Conservation (phyloP, 2,797 vertebrate genomes). For the Pseudochirops cupreus region DNA sequence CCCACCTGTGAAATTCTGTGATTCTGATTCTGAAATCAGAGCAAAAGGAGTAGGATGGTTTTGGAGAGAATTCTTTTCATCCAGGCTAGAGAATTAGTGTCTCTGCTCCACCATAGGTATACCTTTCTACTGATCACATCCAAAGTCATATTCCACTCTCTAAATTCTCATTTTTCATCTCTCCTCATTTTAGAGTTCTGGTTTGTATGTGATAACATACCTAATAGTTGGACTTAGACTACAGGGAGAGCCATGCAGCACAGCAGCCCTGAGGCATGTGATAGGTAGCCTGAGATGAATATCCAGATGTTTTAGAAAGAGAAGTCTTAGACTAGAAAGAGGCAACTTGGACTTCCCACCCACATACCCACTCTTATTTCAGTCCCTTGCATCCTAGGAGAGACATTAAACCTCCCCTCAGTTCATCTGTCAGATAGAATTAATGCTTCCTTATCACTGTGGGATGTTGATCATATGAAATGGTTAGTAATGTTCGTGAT, state of each 20-base stretch:
- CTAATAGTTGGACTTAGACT: slow-evolving; percentile 3
- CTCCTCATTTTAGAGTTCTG: not conserved
- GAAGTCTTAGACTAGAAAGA: slow-evolving; percentile 48
- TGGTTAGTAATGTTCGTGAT: slow-evolving; percentile 57
- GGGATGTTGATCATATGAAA: slow-evolving; percentile 49
- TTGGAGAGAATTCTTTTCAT: not conserved
- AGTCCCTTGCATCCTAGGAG: slow-evolving; percentile 11
- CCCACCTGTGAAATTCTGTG: not conserved
- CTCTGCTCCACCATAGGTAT: not conserved
- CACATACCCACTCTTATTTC: slow-evolving; percentile 1
- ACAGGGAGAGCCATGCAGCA: not conserved
- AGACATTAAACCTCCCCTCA: slow-evolving; percentile 55
- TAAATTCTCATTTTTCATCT: not conserved
- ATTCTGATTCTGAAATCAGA: not conserved
- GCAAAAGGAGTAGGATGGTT: not conserved
- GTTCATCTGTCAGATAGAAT: slow-evolving; percentile 54
- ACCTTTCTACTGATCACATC: not conserved
- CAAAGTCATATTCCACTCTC: not conserved
- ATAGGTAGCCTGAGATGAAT: slow-evolving; percentile 34
- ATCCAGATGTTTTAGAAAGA: slow-evolving; percentile 25
- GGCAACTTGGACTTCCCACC: slow-evolving; percentile 2
- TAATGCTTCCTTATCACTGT: slow-evolving; percentile 37
- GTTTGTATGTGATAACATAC: not conserved
- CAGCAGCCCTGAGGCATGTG: slow-evolving; percentile 13
- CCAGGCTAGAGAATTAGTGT: not conserved